phyloP scores from a whole-genome alignment of 2,113 vertebrate species.

The Vulpes vulpes region DNA sequence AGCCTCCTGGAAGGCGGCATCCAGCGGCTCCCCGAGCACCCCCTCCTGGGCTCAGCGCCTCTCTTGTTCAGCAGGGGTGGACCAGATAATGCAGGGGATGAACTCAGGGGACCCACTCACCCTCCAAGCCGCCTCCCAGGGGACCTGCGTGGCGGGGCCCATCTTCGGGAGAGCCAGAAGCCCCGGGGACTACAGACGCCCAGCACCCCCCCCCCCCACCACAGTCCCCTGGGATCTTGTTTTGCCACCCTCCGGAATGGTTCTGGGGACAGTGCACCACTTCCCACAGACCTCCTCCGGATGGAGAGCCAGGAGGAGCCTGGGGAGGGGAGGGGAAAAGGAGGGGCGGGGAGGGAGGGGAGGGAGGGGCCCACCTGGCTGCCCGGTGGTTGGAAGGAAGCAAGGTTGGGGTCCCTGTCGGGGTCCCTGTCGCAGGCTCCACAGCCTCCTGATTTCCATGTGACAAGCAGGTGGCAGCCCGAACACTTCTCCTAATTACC shows the following conservation, averaged over 20 bases:
- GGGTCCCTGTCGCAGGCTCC: neutral
- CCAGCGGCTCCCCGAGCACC: neutral
- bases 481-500: constrained; percentile 35
- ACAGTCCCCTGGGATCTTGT: fast-evolving
- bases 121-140: neutral
- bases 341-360: too few species aligned
- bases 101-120: neutral
- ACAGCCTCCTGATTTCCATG: neutral
- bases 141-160: neutral
- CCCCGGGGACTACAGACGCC: neutral
- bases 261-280: neutral
- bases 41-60: neutral
- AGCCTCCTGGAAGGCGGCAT: neutral
- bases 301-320: neutral
- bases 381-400: neutral
- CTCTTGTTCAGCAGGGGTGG: neutral
- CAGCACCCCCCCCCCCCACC: neutral
- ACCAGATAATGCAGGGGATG: neutral
- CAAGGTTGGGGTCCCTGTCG: neutral
- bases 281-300: too few species aligned
- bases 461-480: neutral
- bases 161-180: neutral
- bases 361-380: too few species aligned
- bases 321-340: too few species aligned
- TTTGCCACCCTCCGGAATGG: neutral